Conservation (phyloP, 2,888 invertebrate species). For the Acrobasis suavella region DNA sequence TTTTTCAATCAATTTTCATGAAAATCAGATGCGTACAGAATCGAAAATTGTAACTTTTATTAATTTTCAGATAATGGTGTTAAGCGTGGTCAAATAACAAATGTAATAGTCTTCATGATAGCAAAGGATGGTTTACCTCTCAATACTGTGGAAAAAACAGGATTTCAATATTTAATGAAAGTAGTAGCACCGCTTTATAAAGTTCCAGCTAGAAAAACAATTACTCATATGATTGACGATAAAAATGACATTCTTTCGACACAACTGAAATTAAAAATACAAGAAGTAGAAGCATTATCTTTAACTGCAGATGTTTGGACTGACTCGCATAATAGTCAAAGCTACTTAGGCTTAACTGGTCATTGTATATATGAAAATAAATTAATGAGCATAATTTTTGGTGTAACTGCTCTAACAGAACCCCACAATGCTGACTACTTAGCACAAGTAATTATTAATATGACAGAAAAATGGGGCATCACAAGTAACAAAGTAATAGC, state of each 20-base stretch:
- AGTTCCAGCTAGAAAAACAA: conserved; percentile 32
- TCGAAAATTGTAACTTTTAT: conserved; percentile 21
- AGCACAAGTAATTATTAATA: conserved; percentile 32
- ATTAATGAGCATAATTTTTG: conserved; percentile 34
- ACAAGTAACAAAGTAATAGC: conserved; percentile 34
- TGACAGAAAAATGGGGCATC: conserved; percentile 33
- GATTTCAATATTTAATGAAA: conserved; percentile 33
- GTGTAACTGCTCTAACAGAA: conserved; percentile 33
- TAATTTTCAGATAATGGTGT: conserved; percentile 31
- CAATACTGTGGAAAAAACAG: conserved; percentile 33
- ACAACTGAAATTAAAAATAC: conserved; percentile 34
- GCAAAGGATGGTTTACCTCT: conserved; percentile 30
- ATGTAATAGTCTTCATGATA: conserved; percentile 32
- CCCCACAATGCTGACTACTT: conserved; percentile 36
- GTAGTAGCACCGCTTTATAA: conserved; percentile 30
- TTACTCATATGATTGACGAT: conserved; percentile 33
- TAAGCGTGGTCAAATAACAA: conserved; percentile 31
- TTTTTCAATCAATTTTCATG: conserved; percentile 23
- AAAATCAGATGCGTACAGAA: conserved; percentile 22
- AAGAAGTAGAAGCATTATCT: conserved; percentile 33
- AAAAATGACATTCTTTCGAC: conserved; percentile 35
- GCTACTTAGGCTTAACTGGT: conserved; percentile 36
- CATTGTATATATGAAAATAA: conserved; percentile 34
- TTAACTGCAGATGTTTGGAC: conserved; percentile 39
- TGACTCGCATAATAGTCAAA: conserved; percentile 30